Evolutionary conservation across 2,888 invertebrate genomes (phyloP).

Genomic region (Parnassius mnemosyne): DNA sequence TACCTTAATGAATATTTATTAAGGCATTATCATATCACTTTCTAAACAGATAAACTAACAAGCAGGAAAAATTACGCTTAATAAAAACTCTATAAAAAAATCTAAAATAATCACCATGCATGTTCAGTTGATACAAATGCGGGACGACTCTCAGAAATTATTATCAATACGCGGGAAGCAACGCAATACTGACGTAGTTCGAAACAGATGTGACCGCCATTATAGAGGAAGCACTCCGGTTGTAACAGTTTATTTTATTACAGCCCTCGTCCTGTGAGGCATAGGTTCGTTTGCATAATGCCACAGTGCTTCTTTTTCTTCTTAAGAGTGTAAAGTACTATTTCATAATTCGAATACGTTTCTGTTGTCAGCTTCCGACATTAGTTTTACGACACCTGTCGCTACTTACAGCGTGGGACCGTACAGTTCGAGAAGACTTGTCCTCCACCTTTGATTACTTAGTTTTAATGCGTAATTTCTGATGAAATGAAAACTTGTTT

Average conservation of each 20-base stretch:
- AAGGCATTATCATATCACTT: too few relatives aligned
- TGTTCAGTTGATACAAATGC: conserved; percentile 13
- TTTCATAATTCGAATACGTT: too few relatives aligned
- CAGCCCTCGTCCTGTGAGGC: conserved; percentile 23
- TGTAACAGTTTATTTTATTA: conserved; percentile 40
- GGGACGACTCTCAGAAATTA: conserved; percentile 31
- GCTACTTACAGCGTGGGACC: too few relatives aligned
- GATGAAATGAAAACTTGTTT: conserved; percentile 14
- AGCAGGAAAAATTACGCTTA: too few relatives aligned
- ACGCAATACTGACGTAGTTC: conserved; percentile 31
- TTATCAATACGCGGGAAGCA: conserved; percentile 38
- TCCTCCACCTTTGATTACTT: too few relatives aligned
- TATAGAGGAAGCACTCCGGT: conserved; percentile 33
- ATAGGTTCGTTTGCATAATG: conserved; percentile 23
- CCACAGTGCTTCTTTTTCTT: neutral
- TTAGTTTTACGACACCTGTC: too few relatives aligned
- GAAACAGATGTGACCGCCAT: conserved; percentile 38
- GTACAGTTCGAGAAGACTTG: too few relatives aligned
- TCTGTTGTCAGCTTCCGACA: too few relatives aligned
- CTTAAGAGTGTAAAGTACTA: too few relatives aligned
- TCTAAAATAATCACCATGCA: conserved; percentile 7
- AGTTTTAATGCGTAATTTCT: conserved; percentile 16
- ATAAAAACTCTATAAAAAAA: neutral
- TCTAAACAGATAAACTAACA: too few relatives aligned
- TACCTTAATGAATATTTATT: too few relatives aligned